Conservation (phyloP, 2,113 vertebrate species). For the Diadophis punctatus region DNA sequence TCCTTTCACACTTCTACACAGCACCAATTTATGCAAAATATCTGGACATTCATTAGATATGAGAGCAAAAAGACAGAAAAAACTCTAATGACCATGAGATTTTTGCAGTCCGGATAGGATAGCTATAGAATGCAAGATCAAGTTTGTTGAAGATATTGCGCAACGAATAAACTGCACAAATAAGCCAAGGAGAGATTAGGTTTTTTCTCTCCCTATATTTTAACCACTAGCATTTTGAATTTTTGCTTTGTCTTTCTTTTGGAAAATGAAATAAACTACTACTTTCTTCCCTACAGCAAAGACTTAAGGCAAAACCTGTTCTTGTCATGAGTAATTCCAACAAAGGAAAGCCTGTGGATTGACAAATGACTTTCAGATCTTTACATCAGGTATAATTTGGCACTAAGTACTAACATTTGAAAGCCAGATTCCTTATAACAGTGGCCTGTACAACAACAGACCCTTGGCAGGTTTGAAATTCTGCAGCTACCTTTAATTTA, state of each 20-base stretch:
- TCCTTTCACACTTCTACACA: neutral
- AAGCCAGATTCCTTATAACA: slow-evolving; percentile 9
- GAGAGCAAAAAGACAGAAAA: neutral
- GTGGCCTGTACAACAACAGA: slow-evolving; percentile 56
- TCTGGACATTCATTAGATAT: neutral
- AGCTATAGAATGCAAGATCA: neutral
- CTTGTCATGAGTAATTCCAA: slow-evolving; percentile 31
- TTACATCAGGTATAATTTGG: slow-evolving; percentile 49
- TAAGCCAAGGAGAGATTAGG: neutral
- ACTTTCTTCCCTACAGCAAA: slow-evolving; percentile 10
- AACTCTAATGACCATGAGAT: neutral
- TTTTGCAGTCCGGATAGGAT: neutral
- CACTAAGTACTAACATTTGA: slow-evolving; percentile 48
- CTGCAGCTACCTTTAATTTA: slow-evolving; percentile 79
- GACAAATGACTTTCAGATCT: slow-evolving; percentile 55
- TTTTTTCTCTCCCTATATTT: neutral
- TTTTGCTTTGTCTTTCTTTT: neutral
- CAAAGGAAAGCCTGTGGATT: slow-evolving; percentile 26
- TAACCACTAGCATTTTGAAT: neutral
- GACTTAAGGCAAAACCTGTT: slow-evolving; percentile 30
- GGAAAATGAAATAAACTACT: slow-evolving; percentile 23
- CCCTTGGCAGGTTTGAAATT: slow-evolving; percentile 74
- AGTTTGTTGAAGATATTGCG: neutral
- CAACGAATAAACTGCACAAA: neutral
- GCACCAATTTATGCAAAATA: neutral